Percentiles rank a stretch among this genome's conserved stretches.
Evolutionary conservation across 2,113 vertebrate species (phyloP).

Genomic region (Prinia subflava): DNA sequence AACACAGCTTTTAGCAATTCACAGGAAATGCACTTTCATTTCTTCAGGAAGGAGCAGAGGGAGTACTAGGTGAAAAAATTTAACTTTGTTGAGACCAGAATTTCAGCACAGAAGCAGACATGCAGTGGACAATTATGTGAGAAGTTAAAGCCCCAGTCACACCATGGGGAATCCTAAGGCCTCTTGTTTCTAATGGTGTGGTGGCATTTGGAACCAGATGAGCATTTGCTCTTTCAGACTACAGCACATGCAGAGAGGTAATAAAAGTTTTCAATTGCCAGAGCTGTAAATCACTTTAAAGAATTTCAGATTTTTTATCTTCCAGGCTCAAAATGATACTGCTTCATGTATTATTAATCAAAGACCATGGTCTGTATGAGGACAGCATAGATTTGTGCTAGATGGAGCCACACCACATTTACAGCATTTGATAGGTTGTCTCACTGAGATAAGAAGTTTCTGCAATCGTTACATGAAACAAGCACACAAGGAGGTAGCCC

Average conservation of each 20-base stretch:
- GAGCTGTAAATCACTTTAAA: not conserved
- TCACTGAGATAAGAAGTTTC: not conserved
- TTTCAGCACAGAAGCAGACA: conserved; percentile 3
- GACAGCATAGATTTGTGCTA: not conserved
- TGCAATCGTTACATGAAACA: not conserved
- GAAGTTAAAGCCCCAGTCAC: not conserved
- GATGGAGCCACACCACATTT: not conserved
- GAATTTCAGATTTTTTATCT: not conserved
- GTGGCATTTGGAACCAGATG: not conserved
- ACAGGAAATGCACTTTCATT: conserved; percentile 32
- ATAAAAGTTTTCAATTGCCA: not conserved
- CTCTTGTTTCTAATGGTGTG: not conserved
- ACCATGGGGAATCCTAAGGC: not conserved
- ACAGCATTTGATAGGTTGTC: not conserved
- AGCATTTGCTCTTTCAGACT: not conserved
- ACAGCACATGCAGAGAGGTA: not conserved
- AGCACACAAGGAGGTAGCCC: not conserved
- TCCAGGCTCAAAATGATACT: not conserved
- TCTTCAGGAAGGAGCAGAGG: conserved; percentile 14
- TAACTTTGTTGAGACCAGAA: not conserved
- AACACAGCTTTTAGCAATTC: conserved; percentile 6
- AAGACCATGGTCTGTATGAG: not conserved
- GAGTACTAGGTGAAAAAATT: conserved; percentile 23
- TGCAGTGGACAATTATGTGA: not conserved
- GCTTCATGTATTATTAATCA: not conserved